Evolutionary conservation across 2,888 invertebrate species (phyloP).

Genomic region (Dromius quadrimaculatus): DNA sequence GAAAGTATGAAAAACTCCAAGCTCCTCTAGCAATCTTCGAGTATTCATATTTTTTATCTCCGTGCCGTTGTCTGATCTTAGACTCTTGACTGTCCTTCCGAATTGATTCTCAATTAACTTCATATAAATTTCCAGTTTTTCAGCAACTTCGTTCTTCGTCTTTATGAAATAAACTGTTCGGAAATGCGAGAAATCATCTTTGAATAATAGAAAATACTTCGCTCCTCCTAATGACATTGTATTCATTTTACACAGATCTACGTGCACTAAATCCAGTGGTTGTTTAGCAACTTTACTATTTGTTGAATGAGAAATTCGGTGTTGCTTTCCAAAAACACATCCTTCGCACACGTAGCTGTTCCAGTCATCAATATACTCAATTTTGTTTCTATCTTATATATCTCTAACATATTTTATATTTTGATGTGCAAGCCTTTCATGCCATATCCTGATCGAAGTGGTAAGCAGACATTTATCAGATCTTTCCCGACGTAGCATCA

Average conservation of each 20-base stretch:
- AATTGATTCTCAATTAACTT: slow-evolving; percentile 60
- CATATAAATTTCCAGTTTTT: slow-evolving; percentile 54
- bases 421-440: too few relatives aligned
- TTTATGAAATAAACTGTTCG: slow-evolving; percentile 48
- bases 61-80: slow-evolving; percentile 58
- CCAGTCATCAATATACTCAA: too few relatives aligned
- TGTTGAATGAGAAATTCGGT: slow-evolving; percentile 54
- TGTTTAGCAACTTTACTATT: slow-evolving; percentile 54
- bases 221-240: slow-evolving; percentile 56
- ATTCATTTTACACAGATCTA: slow-evolving; percentile 57
- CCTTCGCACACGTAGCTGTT: slow-evolving; percentile 20
- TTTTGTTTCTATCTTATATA: slow-evolving; percentile 48
- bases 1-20: slow-evolving; percentile 57
- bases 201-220: slow-evolving; percentile 56
- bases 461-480: too few relatives aligned
- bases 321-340: slow-evolving; percentile 38
- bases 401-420: too few relatives aligned
- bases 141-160: slow-evolving; percentile 38
- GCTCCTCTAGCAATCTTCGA: slow-evolving; percentile 55
- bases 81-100: slow-evolving; percentile 55
- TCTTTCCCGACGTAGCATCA: slow-evolving; percentile 55
- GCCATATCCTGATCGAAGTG: too few relatives aligned
- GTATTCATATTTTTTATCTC: slow-evolving; percentile 58
- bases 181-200: slow-evolving; percentile 42
- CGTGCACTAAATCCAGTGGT: slow-evolving; percentile 56